phyloP scores from a whole-genome alignment of 2,113 vertebrate genomes.

The Illadopsis cleaveri region DNA sequence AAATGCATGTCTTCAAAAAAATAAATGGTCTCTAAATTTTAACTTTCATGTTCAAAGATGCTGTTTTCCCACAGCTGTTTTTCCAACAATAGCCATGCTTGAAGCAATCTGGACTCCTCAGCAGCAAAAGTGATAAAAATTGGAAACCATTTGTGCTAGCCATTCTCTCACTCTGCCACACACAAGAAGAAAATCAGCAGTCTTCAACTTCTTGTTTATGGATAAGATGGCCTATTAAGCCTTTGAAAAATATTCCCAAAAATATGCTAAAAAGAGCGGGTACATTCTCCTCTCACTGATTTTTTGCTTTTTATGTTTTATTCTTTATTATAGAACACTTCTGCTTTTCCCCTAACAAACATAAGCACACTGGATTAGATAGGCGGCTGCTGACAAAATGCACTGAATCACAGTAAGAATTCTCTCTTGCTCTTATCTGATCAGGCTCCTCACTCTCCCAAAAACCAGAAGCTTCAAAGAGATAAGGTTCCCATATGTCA shows the following conservation, averaged over 20 bases:
- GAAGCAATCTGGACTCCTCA: neutral
- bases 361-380: neutral
- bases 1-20: neutral
- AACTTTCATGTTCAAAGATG: neutral
- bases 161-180: neutral
- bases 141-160: neutral
- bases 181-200: neutral
- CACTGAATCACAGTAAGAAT: neutral
- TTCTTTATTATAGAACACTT: neutral
- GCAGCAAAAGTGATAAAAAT: neutral
- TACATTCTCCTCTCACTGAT: neutral
- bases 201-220: neutral
- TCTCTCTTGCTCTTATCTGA: slow-evolving; percentile 18
- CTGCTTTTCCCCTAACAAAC: neutral
- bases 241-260: neutral
- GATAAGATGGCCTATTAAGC: neutral
- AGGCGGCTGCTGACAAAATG: neutral
- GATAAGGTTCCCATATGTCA: neutral
- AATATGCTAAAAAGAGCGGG: neutral
- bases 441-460: neutral
- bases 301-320: neutral
- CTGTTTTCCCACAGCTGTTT: neutral
- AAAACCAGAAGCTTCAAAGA: neutral
- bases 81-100: neutral
- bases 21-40: neutral